Conservation (phyloP, 2,888 invertebrate species). For the Cryptops parisi region DNA sequence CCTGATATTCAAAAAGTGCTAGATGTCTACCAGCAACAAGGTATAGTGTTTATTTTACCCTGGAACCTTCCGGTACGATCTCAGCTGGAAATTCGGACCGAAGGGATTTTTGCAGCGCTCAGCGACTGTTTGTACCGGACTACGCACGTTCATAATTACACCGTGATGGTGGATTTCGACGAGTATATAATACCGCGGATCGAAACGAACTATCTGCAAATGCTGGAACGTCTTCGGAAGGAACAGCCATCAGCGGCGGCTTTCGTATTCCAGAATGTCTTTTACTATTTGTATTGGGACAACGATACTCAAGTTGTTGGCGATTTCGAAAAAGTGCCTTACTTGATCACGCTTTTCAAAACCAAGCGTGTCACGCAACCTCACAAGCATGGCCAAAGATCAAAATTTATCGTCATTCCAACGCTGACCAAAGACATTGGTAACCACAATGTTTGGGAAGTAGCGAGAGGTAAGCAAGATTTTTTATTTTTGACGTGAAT, state of each 20-base stretch:
- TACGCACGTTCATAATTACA: constrained; percentile 28
- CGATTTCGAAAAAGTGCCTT: constrained; percentile 23
- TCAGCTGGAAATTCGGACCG: constrained; percentile 32
- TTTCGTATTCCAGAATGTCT: constrained; percentile 37
- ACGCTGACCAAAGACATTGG: constrained; percentile 27
- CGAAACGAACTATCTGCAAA: constrained; percentile 20
- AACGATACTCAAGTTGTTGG: constrained; percentile 30
- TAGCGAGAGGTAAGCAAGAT: constrained; percentile 13
- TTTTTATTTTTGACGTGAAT: too few relatives aligned
- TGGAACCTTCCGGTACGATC: constrained; percentile 30
- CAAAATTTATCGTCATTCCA: constrained; percentile 29
- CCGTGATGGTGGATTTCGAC: constrained; percentile 26
- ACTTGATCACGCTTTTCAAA: constrained; percentile 25
- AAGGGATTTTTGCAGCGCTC: constrained; percentile 27
- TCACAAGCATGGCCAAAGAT: constrained; percentile 33
- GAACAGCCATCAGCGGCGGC: constrained; percentile 25
- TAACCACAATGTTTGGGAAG: constrained; percentile 27
- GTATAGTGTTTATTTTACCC: constrained; percentile 29
- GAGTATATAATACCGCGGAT: constrained; percentile 27
- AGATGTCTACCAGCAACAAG: constrained; percentile 26
- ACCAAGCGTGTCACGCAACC: constrained; percentile 22
- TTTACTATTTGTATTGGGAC: constrained; percentile 36
- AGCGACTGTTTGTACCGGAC: constrained; percentile 29
- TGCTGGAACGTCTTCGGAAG: constrained; percentile 19
- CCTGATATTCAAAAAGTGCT: constrained; percentile 31